Evolutionary conservation across 2,888 invertebrate species (phyloP).

Genomic region (Acronicta leporina): DNA sequence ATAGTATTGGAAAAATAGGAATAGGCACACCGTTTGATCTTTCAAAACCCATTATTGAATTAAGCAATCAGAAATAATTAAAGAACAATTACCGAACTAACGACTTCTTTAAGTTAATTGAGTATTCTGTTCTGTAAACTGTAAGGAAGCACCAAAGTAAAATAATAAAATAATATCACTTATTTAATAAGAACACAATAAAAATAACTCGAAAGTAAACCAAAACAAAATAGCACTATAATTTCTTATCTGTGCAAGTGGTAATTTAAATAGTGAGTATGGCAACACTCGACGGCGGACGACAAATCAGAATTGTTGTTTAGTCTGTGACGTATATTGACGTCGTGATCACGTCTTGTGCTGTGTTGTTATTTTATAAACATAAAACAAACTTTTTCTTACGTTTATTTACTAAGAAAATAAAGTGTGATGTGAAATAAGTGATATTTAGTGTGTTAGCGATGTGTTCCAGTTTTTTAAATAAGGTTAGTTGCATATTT

Average conservation of each 20-base stretch:
- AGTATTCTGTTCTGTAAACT: too few relatives aligned
- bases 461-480: slow-evolving; percentile 12
- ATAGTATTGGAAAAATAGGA: too few relatives aligned
- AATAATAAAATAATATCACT: too few relatives aligned
- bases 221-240: background rate
- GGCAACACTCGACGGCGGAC: slow-evolving; percentile 9
- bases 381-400: slow-evolving; percentile 26
- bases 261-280: slow-evolving; percentile 2
- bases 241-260: slow-evolving; percentile 8
- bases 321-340: slow-evolving; percentile 35
- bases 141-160: too few relatives aligned
- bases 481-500: slow-evolving; percentile 12
- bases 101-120: background rate
- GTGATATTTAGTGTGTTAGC: slow-evolving; percentile 12
- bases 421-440: slow-evolving; percentile 7
- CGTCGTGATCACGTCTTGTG: slow-evolving; percentile 16
- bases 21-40: too few relatives aligned
- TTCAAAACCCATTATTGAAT: too few relatives aligned
- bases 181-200: too few relatives aligned
- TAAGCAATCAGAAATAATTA: too few relatives aligned
- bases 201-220: too few relatives aligned
- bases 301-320: slow-evolving; percentile 5
- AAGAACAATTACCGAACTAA: too few relatives aligned
- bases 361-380: background rate
- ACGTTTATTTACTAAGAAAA: slow-evolving; percentile 8